Conservation (phyloP, 2,113 vertebrate genomes). For the Dicaeum eximium region DNA sequence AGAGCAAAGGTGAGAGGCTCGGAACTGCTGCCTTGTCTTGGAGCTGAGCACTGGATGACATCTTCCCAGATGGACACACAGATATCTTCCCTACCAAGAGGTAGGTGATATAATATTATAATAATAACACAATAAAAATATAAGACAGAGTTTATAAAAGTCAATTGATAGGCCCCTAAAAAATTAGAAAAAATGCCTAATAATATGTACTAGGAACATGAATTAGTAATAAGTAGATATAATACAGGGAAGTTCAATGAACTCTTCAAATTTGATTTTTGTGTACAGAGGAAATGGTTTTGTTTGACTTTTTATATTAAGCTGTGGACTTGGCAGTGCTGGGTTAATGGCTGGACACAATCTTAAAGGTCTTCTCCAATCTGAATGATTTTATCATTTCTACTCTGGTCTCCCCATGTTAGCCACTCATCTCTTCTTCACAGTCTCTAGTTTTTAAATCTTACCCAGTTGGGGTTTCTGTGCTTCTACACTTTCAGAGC, state of each 20-base stretch:
- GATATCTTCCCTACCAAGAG: neutral
- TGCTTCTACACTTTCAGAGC: neutral
- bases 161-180: neutral
- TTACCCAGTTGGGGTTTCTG: rapidly evolving
- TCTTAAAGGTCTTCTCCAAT: neutral
- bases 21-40: neutral
- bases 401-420: neutral
- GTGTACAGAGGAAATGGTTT: neutral
- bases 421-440: neutral
- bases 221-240: neutral
- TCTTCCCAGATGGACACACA: rapidly evolving
- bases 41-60: rapidly evolving
- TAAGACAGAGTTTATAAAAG: neutral
- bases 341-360: neutral
- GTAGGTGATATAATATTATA: rapidly evolving
- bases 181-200: neutral
- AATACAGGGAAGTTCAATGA: neutral
- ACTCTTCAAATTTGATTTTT: neutral
- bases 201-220: neutral
- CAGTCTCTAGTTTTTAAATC: neutral
- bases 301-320: neutral
- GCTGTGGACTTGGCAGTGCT: neutral
- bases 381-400: neutral
- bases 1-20: neutral
- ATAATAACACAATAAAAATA: too few relatives aligned